Base-by-base conservation (phyloP, 2,797 vertebrate species). In the Sebastes vulpes region DNA sequence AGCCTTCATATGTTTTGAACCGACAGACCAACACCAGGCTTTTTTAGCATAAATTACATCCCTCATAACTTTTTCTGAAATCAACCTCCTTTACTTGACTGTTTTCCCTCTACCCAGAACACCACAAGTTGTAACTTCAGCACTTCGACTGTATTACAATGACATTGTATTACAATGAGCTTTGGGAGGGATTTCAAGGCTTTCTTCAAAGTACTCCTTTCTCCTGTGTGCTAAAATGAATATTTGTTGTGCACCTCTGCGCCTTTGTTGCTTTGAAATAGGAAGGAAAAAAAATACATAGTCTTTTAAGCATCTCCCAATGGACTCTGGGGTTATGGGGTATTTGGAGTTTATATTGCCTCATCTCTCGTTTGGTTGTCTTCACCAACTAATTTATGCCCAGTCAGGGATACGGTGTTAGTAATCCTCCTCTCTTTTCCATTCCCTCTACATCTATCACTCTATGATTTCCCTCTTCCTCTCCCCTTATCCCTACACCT, bases 351-450 rank as follows among this genome's bases (percentile, higher is more conserved):
- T 89, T 71, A 87, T 85, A 77, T 83, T 58, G 68, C 75, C 21
- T 76, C n/a, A 38, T 85, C 42, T 84, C 32, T 72, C 29, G 18
- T 83, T 79, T 65, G 60, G 70, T 72, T 72, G 66, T 77, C 77
- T 79, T 50, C 53, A 25, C 57, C 54, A 29, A 16, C 56, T 89
- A 88, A 92, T 92, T 82, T 84, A 90, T 89, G 89, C 85, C 81
- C 67, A 20, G 81, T 86, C 86, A 90, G 82, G 83, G 61, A 84
- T 82, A 67, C 58, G 67, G 72, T 82, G 11, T 53, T 28, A 3
- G 64, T 85, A 83, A 81, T 88, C 79, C 73, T 75, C 52, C 50
- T 56, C 50, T 78, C 9, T 56, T 73, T 75, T 61, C 12, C 4
- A 64, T 79, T 63, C 73, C 76, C 50, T 67, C 52, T 29, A 31